Evolutionary conservation across 2,797 vertebrate species (phyloP), one percentile per base, ranked within the genome.

Genomic region (Ptychobarbus kaznakovi): DNA sequence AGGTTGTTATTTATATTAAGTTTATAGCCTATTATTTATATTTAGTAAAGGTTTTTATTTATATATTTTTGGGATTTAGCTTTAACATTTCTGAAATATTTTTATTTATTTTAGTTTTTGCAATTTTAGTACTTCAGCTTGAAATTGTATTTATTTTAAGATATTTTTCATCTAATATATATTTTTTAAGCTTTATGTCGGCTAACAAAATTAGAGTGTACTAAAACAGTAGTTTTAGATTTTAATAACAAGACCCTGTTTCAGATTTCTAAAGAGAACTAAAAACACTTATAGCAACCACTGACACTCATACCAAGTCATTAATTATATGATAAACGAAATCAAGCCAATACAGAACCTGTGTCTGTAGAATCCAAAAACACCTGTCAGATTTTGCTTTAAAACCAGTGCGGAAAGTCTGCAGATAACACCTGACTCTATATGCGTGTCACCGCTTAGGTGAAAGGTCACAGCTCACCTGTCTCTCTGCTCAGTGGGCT

Each of bases 401-500:
- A 76, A 38, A 53, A 44, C 25, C 38, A 61, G 38, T 42, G n/a
- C 22, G 42, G 22, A 40, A 77, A 61, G 22, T 61, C 75, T 10
- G 4, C 22, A 61, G 53, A 61, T 3, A 5, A 42, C 75, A 61
- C 13, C 22, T 42, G 13, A 15, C 3, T 2, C 10, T 25, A 18
- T 9, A 72, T 44, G 22, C n/a, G 1, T 1, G 6, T 56, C 73
- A 76, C 11, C 4, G 1, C 58, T 79, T 10, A 46, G 61, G 7
- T 61, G 10, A 44, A 75, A 72, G 40, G 9, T 61, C 25, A 66
- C 35, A 13, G 6, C 94, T 93, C 93, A 97, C 97, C 97, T 93
- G 97, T 95, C 90, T 98, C 97, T 95, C 96, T 97, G 92, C 95
- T 73, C 86, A 89, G 91, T 10, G 91, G 85, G 3, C 88, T 91